These are phyloP conservation scores for Capreolus pygargus DNA, from an alignment of 2,113 vertebrate genomes.

Conservation along the genomic window DNA sequence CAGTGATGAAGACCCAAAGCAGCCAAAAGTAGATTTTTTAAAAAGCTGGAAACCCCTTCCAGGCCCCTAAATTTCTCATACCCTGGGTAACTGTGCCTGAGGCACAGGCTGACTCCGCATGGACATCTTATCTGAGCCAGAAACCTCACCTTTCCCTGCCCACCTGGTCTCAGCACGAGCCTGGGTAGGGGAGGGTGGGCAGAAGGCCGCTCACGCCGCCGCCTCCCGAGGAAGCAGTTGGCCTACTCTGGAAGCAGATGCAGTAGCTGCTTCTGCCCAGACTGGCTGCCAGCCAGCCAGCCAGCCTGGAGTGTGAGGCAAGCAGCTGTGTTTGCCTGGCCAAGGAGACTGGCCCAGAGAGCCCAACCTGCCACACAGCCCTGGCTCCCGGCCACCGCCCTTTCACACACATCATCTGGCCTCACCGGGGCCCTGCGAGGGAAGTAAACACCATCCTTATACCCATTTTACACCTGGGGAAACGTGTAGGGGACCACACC, in stretches of 20 bases:
- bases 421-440: neutral
- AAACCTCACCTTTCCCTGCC: neutral
- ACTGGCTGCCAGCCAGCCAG: neutral
- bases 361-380: neutral
- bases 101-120: fast-evolving
- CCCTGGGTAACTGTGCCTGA: no score
- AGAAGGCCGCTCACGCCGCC: neutral
- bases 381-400: neutral
- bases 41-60: neutral
- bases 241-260: neutral
- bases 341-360: neutral
- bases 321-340: neutral
- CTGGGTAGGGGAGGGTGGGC: neutral
- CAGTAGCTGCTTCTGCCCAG: neutral
- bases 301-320: fast-evolving
- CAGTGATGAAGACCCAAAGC: neutral
- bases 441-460: neutral
- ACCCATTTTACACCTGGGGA: neutral
- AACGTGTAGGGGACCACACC: neutral
- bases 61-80: neutral
- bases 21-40: neutral
- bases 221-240: neutral
- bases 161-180: neutral
- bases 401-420: neutral
- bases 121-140: neutral